phyloP scores from a whole-genome alignment of 2,797 vertebrate genomes.

The Coreius guichenoti region DNA sequence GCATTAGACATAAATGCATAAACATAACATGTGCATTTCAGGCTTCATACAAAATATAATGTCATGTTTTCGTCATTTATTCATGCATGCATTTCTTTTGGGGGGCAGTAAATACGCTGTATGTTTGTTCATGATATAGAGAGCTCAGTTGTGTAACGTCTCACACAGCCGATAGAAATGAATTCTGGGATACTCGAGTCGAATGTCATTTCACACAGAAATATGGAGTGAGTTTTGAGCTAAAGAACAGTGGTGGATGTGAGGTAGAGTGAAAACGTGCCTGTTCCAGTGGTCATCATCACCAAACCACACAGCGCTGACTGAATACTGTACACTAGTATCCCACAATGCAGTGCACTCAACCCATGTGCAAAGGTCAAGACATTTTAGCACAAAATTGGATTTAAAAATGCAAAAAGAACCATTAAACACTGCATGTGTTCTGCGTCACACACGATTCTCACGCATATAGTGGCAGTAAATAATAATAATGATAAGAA shows the following conservation, averaged over 20 bases:
- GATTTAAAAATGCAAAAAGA: background rate
- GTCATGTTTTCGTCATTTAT: background rate
- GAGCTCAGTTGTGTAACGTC: no score
- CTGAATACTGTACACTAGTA: no score
- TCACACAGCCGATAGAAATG: background rate
- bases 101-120: background rate
- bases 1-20: background rate
- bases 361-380: background rate
- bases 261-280: constrained; percentile 7
- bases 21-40: background rate
- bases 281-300: background rate
- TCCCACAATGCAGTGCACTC: constrained; percentile 8
- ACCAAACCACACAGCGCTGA: no score
- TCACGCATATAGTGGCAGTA: no score
- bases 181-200: background rate
- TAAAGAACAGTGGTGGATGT: background rate
- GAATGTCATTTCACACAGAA: background rate
- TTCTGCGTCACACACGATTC: background rate
- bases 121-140: no score
- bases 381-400: background rate
- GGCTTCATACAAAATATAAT: background rate
- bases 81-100: background rate
- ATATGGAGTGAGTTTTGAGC: background rate
- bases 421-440: background rate
- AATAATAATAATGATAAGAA: no score